A percentile compares a stretch with the other conserved stretches of the same genome.
Evolutionary conservation across 2,113 vertebrate species (phyloP).

Genomic region (Tetrax tetrax): DNA sequence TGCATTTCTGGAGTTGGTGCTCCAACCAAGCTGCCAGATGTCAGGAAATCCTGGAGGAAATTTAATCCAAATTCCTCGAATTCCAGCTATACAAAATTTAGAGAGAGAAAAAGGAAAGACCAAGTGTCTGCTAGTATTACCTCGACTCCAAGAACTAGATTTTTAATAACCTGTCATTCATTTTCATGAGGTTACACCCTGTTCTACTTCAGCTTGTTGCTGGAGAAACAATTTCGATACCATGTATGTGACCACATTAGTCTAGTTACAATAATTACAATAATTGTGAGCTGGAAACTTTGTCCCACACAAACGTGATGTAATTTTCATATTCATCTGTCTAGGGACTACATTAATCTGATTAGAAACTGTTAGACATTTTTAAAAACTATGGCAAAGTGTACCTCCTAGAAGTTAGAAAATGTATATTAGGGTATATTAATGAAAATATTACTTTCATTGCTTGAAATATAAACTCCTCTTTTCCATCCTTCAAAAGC

Average conservation of each 20-base stretch:
- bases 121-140: neutral
- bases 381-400: neutral
- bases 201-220: neutral
- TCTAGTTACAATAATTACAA: neutral
- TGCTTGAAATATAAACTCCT: neutral
- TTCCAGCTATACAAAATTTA: neutral
- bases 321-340: neutral
- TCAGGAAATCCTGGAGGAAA: constrained; percentile 29
- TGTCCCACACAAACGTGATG: neutral
- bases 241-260: neutral
- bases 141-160: neutral
- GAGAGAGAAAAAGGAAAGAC: neutral
- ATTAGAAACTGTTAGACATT: neutral
- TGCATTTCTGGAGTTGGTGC: neutral
- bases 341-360: neutral
- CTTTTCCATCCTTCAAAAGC: neutral
- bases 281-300: neutral
- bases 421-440: neutral
- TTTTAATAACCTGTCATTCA: neutral
- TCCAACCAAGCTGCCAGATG: neutral
- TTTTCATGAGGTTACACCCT: neutral
- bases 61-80: constrained; percentile 11
- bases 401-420: neutral
- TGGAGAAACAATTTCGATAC: neutral
- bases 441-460: neutral